Conservation (phyloP, 2,113 vertebrate genomes). For the Thymallus thymallus region DNA sequence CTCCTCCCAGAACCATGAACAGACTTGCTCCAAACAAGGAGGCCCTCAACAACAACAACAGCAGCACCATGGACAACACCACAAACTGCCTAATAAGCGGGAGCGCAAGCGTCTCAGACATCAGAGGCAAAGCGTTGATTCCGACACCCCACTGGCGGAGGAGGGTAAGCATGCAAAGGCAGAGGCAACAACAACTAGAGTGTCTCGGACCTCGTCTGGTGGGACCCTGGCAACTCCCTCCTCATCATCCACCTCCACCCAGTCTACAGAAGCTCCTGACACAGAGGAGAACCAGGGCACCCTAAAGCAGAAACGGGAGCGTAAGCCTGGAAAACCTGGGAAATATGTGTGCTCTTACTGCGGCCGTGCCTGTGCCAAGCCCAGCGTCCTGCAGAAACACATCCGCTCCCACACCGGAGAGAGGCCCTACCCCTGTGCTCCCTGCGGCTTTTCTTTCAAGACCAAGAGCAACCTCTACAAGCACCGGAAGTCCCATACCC, state of each 20-base stretch:
- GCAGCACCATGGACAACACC: background rate
- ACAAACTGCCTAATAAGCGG: conserved; percentile 66
- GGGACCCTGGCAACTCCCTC: conserved; percentile 56
- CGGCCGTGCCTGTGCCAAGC: conserved; percentile 91
- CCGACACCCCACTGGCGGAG: conserved; percentile 43
- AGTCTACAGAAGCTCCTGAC: conserved; percentile 55
- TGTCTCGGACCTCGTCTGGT: conserved; percentile 72
- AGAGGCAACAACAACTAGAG: conserved; percentile 54
- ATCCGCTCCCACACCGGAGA: conserved; percentile 95
- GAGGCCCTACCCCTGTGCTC: conserved; percentile 91
- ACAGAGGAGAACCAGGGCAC: conserved; percentile 68
- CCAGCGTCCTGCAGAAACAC: conserved; percentile 97
- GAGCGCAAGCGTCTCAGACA: conserved; percentile 79
- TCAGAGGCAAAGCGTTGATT: conserved; percentile 80
- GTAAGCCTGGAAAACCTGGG: conserved; percentile 90
- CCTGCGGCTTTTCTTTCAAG: conserved; percentile 96
- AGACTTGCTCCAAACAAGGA: conserved; percentile 24
- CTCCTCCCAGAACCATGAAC: conserved; percentile 57
- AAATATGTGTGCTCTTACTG: conserved; percentile 97
- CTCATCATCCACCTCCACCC: conserved; percentile 64
- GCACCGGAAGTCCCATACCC: conserved; percentile 93
- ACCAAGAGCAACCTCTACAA: conserved; percentile 98
- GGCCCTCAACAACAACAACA: background rate
- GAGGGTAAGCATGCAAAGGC: conserved; percentile 47
- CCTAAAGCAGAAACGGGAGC: conserved; percentile 85